Percentiles rank a stretch among this genome's conserved stretches.
Conservation (phyloP, 2,888 invertebrate genomes). For the Carterocephalus palaemon region DNA sequence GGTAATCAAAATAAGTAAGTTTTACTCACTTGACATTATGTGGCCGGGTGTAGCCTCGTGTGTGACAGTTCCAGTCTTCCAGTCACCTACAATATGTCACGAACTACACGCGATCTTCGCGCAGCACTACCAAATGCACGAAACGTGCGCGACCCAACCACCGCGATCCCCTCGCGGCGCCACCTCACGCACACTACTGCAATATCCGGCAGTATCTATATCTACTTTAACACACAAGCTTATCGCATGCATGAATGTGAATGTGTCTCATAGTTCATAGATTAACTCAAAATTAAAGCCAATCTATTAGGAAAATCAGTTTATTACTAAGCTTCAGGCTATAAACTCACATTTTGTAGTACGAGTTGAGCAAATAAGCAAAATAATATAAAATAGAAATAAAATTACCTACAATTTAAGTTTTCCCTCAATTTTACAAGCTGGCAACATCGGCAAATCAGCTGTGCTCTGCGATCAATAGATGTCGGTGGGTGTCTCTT, state of each 20-base stretch:
- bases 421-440: background rate
- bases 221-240: slow-evolving; percentile 30
- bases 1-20: slow-evolving; percentile 2
- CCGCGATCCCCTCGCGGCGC: slow-evolving; percentile 46
- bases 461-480: slow-evolving; percentile 73
- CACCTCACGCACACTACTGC: slow-evolving; percentile 38
- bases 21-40: slow-evolving; percentile 72
- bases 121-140: slow-evolving; percentile 66
- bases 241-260: too few relatives aligned
- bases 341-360: too few relatives aligned
- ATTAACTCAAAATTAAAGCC: too few relatives aligned
- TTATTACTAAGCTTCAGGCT: too few relatives aligned
- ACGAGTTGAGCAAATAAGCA: background rate
- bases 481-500: slow-evolving; percentile 76
- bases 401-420: too few relatives aligned
- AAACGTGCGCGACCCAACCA: slow-evolving; percentile 55
- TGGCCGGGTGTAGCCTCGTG: slow-evolving; percentile 65
- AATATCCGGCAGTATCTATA: slow-evolving; percentile 30
- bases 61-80: slow-evolving; percentile 67
- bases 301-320: too few relatives aligned
- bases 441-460: slow-evolving; percentile 58
- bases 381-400: background rate
- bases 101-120: slow-evolving; percentile 69
- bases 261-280: too few relatives aligned
- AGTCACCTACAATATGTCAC: slow-evolving; percentile 63